phyloP scores from a whole-genome alignment of 2,888 invertebrate species.

The Adineta ricciae region DNA sequence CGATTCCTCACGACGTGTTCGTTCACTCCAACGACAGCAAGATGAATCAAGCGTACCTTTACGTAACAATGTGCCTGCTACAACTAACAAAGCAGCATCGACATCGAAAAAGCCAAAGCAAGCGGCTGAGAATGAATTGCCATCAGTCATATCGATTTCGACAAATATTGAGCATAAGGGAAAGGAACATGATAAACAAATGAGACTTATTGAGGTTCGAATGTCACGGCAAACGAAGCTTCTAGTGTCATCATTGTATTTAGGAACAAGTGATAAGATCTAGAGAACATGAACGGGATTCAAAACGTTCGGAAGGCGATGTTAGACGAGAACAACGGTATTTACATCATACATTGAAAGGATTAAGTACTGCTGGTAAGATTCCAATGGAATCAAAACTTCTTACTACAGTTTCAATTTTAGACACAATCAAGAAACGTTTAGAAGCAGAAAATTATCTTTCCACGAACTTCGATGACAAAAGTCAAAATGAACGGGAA shows the following conservation, averaged over 20 bases:
- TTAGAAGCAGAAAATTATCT: constrained; percentile 26
- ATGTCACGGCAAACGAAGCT: too few species aligned
- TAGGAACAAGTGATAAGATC: constrained; percentile 49
- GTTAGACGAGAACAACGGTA: constrained; percentile 46
- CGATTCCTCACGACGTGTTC: constrained; percentile 25
- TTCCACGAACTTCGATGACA: constrained; percentile 41
- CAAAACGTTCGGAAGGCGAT: constrained; percentile 46
- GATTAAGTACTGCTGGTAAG: constrained; percentile 44
- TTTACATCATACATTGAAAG: constrained; percentile 43
- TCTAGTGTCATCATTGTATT: too few species aligned
- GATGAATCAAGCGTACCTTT: not conserved
- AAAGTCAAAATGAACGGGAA: constrained; percentile 41
- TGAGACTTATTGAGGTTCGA: constrained; percentile 45
- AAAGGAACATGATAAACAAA: constrained; percentile 42
- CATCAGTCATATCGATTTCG: constrained; percentile 19
- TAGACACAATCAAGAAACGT: constrained; percentile 19
- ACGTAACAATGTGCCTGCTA: not conserved
- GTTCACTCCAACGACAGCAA: constrained; percentile 29
- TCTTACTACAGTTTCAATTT: not conserved
- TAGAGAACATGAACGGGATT: constrained; percentile 46
- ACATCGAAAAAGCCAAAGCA: not conserved
- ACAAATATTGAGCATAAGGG: constrained; percentile 39
- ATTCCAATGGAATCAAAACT: not conserved
- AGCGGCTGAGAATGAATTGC: constrained; percentile 2
- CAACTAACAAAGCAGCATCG: not conserved